Evolutionary conservation across 2,113 vertebrate species (phyloP).

Genomic region (Sinocyclocheilus maitianheensis): DNA sequence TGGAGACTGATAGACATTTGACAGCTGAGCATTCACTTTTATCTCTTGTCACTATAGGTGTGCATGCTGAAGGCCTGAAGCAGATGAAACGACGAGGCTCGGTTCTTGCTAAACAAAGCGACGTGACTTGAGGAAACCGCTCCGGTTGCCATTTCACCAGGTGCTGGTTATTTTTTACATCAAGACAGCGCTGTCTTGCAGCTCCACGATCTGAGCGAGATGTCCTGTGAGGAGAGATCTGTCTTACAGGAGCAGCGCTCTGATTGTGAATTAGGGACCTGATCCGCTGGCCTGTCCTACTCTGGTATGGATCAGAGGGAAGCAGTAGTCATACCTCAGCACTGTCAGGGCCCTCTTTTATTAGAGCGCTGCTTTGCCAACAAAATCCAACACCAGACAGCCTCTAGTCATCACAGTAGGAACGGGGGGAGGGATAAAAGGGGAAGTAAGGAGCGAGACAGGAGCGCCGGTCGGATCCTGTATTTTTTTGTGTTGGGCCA

Average conservation of each 20-base stretch:
- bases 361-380: constrained; percentile 32
- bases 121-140: constrained; percentile 19
- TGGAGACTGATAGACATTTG: constrained; percentile 34
- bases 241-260: constrained; percentile 32
- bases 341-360: constrained; percentile 27
- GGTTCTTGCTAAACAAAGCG: constrained; percentile 1
- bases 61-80: background rate
- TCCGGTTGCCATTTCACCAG: constrained; percentile 28
- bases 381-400: constrained; percentile 33
- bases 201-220: constrained; percentile 10
- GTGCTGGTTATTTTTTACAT: constrained; percentile 41
- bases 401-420: constrained; percentile 52
- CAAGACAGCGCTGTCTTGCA: constrained; percentile 7
- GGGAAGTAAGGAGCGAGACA: constrained; percentile 59
- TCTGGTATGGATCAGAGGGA: constrained; percentile 34
- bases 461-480: constrained; percentile 66
- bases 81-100: background rate
- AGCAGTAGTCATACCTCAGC: constrained; percentile 32
- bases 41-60: background rate
- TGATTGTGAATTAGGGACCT: constrained; percentile 42
- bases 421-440: constrained; percentile 53
- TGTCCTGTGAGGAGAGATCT: constrained; percentile 39
- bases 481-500: constrained; percentile 69
- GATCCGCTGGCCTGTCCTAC: constrained; percentile 35
- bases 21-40: background rate